These are phyloP conservation scores for Gymnocheta viridis DNA, from an alignment of 2,888 invertebrate genomes.

Conservation along the genomic window DNA sequence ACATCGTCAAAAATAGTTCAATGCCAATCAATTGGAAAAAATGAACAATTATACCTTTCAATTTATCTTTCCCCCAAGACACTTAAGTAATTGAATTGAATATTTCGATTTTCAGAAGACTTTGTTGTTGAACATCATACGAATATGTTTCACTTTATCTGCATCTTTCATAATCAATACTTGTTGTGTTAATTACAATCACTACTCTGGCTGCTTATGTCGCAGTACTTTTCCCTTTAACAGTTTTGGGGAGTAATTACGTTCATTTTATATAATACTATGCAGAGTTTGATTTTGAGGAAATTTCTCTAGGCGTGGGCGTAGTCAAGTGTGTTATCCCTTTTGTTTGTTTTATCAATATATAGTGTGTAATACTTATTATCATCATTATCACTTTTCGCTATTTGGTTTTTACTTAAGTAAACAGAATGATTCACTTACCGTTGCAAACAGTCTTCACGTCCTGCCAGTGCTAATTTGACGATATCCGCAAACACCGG, in stretches of 20 bases:
- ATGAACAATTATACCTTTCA: not conserved
- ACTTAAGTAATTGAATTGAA: not conserved
- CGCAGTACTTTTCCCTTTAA: not conserved
- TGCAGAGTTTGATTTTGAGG: not conserved
- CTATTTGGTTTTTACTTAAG: constrained; percentile 40
- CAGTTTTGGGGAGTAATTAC: not conserved
- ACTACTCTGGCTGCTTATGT: not conserved
- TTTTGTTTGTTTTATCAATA: constrained; percentile 18
- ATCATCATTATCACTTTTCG: constrained; percentile 47
- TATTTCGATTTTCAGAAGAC: not conserved
- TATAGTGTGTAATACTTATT: constrained; percentile 36
- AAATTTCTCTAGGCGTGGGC: not conserved
- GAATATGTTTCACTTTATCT: not conserved
- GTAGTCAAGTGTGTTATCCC: not conserved
- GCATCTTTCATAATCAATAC: not conserved
- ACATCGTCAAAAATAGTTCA: no score
- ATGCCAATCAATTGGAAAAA: no score
- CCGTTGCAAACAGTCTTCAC: constrained; percentile 81
- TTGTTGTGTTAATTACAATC: constrained; percentile 17
- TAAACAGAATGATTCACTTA: constrained; percentile 73
- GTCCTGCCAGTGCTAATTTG: constrained; percentile 81
- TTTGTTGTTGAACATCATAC: not conserved
- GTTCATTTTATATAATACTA: not conserved
- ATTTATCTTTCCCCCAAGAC: not conserved
- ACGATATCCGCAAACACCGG: constrained; percentile 82